Conservation (phyloP, 2,797 vertebrate genomes). For the Pangasius djambal region DNA sequence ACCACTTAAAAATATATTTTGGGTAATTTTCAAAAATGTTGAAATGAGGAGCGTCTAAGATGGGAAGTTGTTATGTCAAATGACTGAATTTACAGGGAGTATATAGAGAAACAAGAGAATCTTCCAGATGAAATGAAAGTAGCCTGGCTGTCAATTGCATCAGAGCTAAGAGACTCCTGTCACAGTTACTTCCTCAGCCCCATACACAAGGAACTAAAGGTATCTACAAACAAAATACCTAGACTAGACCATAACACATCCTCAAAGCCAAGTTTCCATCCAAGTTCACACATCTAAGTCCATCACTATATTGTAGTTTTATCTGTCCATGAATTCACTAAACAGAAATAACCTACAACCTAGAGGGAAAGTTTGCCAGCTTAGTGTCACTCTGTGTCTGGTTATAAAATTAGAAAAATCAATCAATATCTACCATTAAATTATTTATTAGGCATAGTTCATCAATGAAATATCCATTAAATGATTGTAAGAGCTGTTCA, state of each 20-base stretch:
- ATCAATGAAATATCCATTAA: neutral
- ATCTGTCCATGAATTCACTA: neutral
- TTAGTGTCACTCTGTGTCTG: neutral
- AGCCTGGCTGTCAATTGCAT: conserved; percentile 61
- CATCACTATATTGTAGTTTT: neutral
- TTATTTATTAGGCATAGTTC: neutral
- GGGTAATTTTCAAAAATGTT: neutral
- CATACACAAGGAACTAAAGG: conserved; percentile 75
- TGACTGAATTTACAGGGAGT: conserved; percentile 68
- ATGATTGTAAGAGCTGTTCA: neutral
- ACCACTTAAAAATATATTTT: neutral
- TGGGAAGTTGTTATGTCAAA: neutral
- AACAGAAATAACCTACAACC: neutral
- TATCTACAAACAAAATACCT: conserved; percentile 44
- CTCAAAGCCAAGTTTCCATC: neutral
- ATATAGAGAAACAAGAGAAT: conserved; percentile 58
- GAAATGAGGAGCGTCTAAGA: neutral
- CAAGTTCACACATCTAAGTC: neutral
- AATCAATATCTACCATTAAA: neutral
- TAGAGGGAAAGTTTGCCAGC: neutral
- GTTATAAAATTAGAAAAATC: neutral
- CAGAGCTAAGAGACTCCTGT: conserved; percentile 71
- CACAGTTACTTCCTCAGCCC: conserved; percentile 73
- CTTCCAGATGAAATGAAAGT: conserved; percentile 50
- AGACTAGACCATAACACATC: neutral